phyloP scores from a whole-genome alignment of 1,140 invertebrate genomes.

The Asbolus verrucosus region DNA sequence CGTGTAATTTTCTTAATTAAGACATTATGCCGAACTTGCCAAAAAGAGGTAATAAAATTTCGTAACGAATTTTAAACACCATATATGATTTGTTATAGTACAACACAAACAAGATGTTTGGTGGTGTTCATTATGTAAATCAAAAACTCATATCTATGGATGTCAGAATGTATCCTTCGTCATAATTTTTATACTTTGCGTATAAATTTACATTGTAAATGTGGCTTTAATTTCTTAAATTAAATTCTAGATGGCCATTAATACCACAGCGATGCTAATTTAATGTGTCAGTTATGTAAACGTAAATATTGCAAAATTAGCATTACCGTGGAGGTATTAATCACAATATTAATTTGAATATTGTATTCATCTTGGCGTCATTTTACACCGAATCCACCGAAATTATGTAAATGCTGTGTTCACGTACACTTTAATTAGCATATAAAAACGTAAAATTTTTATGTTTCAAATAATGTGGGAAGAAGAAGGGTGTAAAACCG shows the following conservation, averaged over 20 bases:
- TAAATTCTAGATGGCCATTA: constrained; percentile 1
- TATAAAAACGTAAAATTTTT: constrained; percentile 5
- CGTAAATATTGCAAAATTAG: constrained; percentile 23
- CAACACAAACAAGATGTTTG: not conserved
- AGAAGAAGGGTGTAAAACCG: no score
- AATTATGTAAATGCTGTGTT: constrained; percentile 10
- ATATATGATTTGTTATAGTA: not conserved
- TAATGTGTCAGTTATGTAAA: not conserved
- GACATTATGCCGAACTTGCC: no score
- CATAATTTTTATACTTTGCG: constrained; percentile 13
- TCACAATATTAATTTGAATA: constrained; percentile 19
- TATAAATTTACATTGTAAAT: constrained; percentile 10
- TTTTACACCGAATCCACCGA: constrained; percentile 17
- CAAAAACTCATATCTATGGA: not conserved
- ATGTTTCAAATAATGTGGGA: no score
- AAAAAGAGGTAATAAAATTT: no score
- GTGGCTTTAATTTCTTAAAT: not conserved
- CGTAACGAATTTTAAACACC: not conserved
- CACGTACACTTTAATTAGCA: constrained; percentile 1
- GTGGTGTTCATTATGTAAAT: not conserved
- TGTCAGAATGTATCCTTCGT: not conserved
- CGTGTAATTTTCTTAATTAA: no score
- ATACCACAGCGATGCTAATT: not conserved
- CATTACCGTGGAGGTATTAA: constrained; percentile 15
- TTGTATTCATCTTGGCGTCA: not conserved